phyloP scores from a whole-genome alignment of 2,797 vertebrate species.

The Nyctibius grandis region DNA sequence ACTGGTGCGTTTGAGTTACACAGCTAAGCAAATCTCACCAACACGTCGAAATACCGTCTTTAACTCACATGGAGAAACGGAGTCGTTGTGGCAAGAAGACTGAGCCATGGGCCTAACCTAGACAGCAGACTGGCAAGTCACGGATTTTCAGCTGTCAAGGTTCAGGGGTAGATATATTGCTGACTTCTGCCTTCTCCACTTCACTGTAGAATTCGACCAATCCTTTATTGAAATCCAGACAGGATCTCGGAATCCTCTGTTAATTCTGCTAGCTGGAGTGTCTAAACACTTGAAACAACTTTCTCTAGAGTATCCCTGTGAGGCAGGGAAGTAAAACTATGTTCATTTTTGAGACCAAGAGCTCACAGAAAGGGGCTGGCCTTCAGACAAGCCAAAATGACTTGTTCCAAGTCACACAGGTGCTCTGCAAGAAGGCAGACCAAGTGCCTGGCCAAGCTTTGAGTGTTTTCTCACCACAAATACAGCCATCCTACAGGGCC shows the following conservation, averaged over 20 bases:
- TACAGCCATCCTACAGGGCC: background rate
- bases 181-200: background rate
- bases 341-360: background rate
- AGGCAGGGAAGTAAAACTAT: background rate
- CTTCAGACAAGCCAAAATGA: background rate
- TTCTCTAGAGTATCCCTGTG: background rate
- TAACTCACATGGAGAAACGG: background rate
- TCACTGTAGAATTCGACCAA: background rate
- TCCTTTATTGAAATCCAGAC: background rate
- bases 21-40: background rate
- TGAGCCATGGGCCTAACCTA: background rate
- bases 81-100: background rate
- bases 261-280: background rate
- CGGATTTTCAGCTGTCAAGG: accelerated
- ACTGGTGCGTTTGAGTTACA: background rate
- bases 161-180: too few species aligned
- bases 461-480: background rate
- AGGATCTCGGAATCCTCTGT: background rate
- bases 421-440: background rate
- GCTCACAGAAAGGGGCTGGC: background rate
- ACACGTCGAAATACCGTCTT: background rate
- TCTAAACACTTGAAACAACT: background rate
- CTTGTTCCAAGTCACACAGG: background rate
- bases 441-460: background rate
- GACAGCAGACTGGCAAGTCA: background rate